These are phyloP conservation scores for Phylloscopus trochiloides DNA, from an alignment of 2,113 vertebrate genomes.

Conservation along the genomic window DNA sequence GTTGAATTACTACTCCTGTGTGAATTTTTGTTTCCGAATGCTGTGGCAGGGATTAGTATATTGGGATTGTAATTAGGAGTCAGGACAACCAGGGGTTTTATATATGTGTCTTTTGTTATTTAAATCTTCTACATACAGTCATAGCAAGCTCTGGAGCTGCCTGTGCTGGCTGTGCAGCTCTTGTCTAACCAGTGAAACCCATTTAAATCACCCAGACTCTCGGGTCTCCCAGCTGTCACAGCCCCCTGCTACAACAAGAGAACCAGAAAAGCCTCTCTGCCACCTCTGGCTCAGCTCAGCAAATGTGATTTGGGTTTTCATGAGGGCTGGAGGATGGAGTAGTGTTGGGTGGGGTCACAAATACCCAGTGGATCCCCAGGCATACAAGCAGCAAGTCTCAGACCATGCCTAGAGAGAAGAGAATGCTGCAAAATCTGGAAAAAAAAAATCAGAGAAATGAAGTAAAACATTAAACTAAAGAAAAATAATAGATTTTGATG, in stretches of 20 bases:
- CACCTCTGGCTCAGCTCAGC: neutral
- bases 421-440: neutral
- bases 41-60: neutral
- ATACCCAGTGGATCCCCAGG: neutral
- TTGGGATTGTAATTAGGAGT: neutral
- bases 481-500: neutral
- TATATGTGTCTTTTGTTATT: neutral
- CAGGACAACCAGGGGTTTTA: neutral
- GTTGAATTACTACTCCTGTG: neutral
- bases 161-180: neutral
- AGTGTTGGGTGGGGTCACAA: fast-evolving
- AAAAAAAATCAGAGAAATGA: neutral
- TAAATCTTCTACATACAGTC: neutral
- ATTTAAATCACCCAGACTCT: neutral
- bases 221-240: neutral
- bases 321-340: fast-evolving
- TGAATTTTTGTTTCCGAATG: neutral
- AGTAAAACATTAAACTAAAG: neutral
- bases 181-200: neutral
- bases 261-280: neutral
- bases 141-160: neutral
- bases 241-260: neutral
- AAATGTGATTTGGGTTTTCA: fast-evolving
- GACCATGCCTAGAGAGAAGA: neutral
- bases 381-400: neutral